Evolutionary conservation across 2,113 vertebrate genomes (phyloP).

Genomic region (Archilochus colubris): DNA sequence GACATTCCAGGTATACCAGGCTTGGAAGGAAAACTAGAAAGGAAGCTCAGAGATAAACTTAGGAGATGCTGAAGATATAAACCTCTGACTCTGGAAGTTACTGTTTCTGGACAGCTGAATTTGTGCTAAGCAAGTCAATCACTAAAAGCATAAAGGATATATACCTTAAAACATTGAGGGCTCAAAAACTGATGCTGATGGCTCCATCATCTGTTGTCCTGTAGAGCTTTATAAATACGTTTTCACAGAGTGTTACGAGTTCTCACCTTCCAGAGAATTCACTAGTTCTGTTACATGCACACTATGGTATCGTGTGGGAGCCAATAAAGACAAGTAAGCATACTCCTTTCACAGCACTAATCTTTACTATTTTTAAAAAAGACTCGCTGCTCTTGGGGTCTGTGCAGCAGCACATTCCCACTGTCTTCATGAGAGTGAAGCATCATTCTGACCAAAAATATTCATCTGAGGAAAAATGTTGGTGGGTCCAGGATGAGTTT

Average conservation of each 20-base stretch:
- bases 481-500: background rate
- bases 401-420: background rate
- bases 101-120: background rate
- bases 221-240: slow-evolving; percentile 4
- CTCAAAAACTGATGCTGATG: background rate
- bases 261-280: slow-evolving; percentile 17
- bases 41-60: background rate
- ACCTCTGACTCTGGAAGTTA: background rate
- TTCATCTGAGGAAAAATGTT: background rate
- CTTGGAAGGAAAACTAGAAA: background rate
- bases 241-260: background rate
- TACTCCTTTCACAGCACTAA: background rate
- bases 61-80: background rate
- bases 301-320: background rate
- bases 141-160: background rate
- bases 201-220: background rate
- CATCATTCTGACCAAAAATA: background rate
- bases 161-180: background rate
- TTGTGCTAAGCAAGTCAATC: background rate
- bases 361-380: background rate
- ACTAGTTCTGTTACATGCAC: background rate
- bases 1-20: background rate
- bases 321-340: background rate
- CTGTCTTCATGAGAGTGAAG: background rate
- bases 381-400: background rate